Conservation (phyloP, 2,888 invertebrate species). For the Ariolimax columbianus region DNA sequence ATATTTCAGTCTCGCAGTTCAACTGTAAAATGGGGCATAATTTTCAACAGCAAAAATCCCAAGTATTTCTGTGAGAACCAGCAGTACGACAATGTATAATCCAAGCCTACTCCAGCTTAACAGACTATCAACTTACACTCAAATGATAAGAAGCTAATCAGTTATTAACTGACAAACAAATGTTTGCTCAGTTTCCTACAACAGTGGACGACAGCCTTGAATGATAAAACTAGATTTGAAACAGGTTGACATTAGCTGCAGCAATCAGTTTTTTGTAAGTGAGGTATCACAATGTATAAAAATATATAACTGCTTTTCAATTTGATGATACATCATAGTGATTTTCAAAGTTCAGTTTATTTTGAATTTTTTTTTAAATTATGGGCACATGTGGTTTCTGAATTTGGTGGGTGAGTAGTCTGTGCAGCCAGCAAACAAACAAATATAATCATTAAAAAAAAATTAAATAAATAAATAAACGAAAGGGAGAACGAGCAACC, state of each 20-base stretch:
- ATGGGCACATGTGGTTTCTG: slow-evolving; percentile 11
- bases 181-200: neutral
- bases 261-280: neutral
- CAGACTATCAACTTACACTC: no score
- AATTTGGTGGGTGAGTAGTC: neutral
- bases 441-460: neutral
- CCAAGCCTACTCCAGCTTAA: no score
- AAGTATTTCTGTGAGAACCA: no score
- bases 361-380: no score
- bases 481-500: neutral
- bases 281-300: neutral
- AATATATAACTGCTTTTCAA: neutral
- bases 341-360: neutral
- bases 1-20: no score
- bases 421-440: neutral
- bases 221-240: neutral
- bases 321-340: neutral
- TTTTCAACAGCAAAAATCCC: no score
- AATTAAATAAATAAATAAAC: neutral
- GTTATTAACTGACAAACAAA: neutral
- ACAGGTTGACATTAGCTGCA: neutral
- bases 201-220: neutral
- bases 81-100: no score
- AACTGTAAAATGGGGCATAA: no score
- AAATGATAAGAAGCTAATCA: no score